These are phyloP conservation scores for Tenrec ecaudatus DNA, from an alignment of 2,113 vertebrate species.

Conservation along the genomic window DNA sequence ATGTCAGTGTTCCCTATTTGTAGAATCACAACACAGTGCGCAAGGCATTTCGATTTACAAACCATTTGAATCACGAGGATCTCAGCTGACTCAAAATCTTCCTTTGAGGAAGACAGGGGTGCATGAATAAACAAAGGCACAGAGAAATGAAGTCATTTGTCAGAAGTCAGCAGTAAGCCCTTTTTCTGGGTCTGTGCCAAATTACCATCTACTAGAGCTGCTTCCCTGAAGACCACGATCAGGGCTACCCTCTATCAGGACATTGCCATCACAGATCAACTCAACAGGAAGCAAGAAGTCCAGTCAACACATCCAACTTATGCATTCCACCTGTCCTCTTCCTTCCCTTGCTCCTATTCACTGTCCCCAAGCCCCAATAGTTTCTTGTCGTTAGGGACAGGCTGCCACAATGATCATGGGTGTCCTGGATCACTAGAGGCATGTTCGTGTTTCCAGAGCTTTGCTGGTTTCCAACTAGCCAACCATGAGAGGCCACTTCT, in stretches of 20 bases:
- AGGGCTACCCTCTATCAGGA: not conserved
- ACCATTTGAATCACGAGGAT: no score
- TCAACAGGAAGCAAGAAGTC: not conserved
- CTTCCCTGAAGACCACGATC: not conserved
- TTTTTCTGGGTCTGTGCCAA: not conserved
- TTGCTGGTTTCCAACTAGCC: conserved; percentile 78
- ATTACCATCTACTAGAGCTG: not conserved
- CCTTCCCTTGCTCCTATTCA: not conserved
- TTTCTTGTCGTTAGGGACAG: conserved; percentile 34
- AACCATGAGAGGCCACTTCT: not conserved
- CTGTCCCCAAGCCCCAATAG: not conserved
- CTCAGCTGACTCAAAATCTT: not conserved
- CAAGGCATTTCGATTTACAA: not conserved
- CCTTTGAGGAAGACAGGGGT: no score
- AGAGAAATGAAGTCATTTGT: not conserved
- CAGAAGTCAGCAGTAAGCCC: not conserved
- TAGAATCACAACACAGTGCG: not conserved
- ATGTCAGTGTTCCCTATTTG: not conserved
- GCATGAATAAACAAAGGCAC: not conserved
- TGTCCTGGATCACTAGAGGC: conserved; percentile 86
- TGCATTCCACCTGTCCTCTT: not conserved
- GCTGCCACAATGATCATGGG: conserved; percentile 78
- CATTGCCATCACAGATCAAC: no score
- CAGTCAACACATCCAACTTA: accelerated
- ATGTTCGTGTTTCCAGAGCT: conserved; percentile 89